Evolutionary conservation across 2,113 vertebrate species (phyloP).

Genomic region (Calypte anna): DNA sequence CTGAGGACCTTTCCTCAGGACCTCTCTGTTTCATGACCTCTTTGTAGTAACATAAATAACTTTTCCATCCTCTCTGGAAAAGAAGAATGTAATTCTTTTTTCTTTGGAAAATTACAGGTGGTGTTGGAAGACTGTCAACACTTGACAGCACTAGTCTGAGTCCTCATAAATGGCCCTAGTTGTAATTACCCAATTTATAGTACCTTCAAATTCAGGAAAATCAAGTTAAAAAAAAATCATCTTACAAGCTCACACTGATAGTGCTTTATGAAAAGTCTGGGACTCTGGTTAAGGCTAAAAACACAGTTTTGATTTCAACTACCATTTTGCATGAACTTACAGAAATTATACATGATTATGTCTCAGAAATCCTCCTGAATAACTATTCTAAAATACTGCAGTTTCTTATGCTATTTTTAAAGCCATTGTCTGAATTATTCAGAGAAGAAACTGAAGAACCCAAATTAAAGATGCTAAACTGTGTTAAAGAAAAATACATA

Average conservation of each 20-base stretch:
- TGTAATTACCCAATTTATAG: background rate
- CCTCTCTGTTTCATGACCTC: background rate
- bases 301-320: background rate
- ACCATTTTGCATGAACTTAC: background rate
- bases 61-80: background rate
- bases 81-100: too few species aligned
- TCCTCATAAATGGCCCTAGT: background rate
- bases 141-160: background rate
- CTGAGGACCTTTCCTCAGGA: background rate
- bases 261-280: background rate
- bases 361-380: background rate
- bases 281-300: background rate
- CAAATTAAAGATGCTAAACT: background rate
- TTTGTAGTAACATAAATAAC: background rate
- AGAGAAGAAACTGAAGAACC: background rate
- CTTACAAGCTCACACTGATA: too few species aligned
- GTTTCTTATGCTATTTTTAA: background rate
- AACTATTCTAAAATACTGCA: background rate
- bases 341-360: background rate
- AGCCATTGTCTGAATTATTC: background rate
- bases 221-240: background rate
- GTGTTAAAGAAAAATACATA: fast-evolving
- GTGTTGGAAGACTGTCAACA: background rate
- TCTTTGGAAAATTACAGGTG: background rate
- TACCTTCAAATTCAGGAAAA: background rate